Base-by-base conservation (phyloP, 2,888 invertebrate species). In the Ligdia adustata region DNA sequence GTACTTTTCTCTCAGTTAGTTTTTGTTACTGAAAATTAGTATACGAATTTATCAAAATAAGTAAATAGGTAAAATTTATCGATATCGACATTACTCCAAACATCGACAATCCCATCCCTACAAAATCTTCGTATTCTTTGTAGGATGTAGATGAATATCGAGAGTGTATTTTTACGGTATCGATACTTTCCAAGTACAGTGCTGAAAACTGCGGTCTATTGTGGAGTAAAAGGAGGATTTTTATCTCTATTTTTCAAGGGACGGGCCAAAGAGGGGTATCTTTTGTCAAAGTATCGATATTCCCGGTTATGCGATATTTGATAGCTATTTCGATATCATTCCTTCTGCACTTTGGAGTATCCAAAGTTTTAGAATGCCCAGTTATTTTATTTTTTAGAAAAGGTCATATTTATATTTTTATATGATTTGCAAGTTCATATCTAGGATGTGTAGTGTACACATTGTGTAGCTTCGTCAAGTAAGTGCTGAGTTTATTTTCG, bases 51-150 rank as follows among this genome's bases (percentile, higher is more conserved):
- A n/a, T n/a, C n/a, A n/a, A n/a, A n/a, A n/a, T n/a, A 57, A 60
- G 49, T 59, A 57, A 22, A 52, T 49, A 54, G 52, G 29, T 1
- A 9, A 29, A 14, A 29, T n/a, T n/a, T 22, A 14, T 29, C 28
- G 13, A 28, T 13, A 15, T 38, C 33, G 27, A 27, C 20, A 37
- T 27, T 24, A n/a, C n/a, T 12, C 2, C 2, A 31, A 24, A n/a
- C 1, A 31, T 26, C 4, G 12, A 32, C 2, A n/a, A 22, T 40
- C 29, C 14, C 43, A 34, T 7, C 49, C 5, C 43, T 49, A 39
- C 5, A 13, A 24, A 29, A 44, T 33, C 39, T 35, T 39, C n/a
- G n/a, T n/a, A n/a, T n/a, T n/a, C n/a, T n/a, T n/a, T n/a, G n/a
- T n/a, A n/a, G n/a, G n/a, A n/a, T 20, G 15, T 27, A 28, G 42